Evolutionary conservation across 1,140 invertebrate species (phyloP), one percentile per base, ranked within the genome.

Genomic region (Hylaeus anthracinus): DNA sequence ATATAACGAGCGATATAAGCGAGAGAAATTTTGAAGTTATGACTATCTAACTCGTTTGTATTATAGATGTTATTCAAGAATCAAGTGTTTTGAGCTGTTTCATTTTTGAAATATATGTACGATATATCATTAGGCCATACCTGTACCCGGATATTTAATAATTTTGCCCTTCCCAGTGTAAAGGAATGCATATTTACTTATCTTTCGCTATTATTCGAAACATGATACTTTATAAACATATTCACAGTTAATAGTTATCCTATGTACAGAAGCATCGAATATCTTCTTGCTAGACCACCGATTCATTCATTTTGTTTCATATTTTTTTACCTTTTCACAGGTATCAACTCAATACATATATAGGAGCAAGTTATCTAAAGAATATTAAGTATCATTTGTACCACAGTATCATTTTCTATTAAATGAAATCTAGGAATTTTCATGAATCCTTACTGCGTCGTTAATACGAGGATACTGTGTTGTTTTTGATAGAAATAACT

Each of bases 161-260:
- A 75, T 81, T 86, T 87, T 81, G 58, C 74, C 48, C 83, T 64
- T 8, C 75, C 58, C 64, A 79, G 56, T 39, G 43, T 65, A 53
- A 73, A 86, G 81, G 75, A 83, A 86, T 86, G 81, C 72, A 86
- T 81, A 67, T 51, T 55, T 74, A 55, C 60, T 48, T 55, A 41
- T 73, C 39, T 83, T 80, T 86, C 58, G 67, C 15, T 72, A 75
- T 75, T 72, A 81, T 85, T 71, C 53, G 2, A 84, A 81, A 60
- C 71, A 67, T 80, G 48, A 85, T 85, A 85, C 81, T 80, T 89
- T 84, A 88, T 86, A 72, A 77, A 88, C 83, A 90, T 90, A 91
- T 87, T 89, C 84, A 91, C 83, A 88, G 85, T 89, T 86, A 88
- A 91, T 85, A 87, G 81, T 85, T 86, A 88, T 83, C 41, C 73